Conservation (phyloP, 1,140 invertebrate species). For the Araneus ventricosus region DNA sequence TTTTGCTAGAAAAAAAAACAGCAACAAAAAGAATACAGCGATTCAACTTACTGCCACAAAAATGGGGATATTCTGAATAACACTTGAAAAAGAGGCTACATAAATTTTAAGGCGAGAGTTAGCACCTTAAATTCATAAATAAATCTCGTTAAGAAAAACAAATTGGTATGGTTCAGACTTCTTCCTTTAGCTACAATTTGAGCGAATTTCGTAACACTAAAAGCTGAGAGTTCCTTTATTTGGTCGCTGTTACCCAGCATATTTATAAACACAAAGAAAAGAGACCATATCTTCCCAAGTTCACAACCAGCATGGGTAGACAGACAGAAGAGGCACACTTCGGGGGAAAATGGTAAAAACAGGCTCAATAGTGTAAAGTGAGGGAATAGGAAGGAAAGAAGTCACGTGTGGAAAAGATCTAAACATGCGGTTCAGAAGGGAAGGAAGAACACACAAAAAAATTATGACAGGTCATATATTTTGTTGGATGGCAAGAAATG, state of each 20-base stretch:
- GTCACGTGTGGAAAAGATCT: not conserved
- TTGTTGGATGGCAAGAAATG: not conserved
- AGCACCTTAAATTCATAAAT: too few species aligned
- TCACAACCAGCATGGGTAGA: not conserved
- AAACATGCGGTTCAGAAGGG: not conserved
- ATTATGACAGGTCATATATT: constrained; percentile 16
- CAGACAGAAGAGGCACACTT: not conserved
- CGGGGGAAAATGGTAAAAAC: not conserved
- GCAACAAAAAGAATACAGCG: too few species aligned
- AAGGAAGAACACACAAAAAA: not conserved
- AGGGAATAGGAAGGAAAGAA: not conserved
- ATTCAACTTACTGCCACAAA: too few species aligned
- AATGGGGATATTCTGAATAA: too few species aligned
- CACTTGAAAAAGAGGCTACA: too few species aligned
- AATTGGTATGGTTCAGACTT: too few species aligned
- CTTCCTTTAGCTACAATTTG: too few species aligned
- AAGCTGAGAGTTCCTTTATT: too few species aligned
- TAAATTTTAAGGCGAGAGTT: too few species aligned
- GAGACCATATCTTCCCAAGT: not conserved
- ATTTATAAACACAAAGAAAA: not conserved
- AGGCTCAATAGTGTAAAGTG: not conserved
- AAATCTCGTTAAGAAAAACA: too few species aligned
- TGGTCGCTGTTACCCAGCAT: not conserved
- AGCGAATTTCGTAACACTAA: too few species aligned
- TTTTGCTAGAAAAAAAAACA: too few species aligned